Evolutionary conservation across 2,888 invertebrate genomes (phyloP).

Genomic region (Eumerus sabulonum): DNA sequence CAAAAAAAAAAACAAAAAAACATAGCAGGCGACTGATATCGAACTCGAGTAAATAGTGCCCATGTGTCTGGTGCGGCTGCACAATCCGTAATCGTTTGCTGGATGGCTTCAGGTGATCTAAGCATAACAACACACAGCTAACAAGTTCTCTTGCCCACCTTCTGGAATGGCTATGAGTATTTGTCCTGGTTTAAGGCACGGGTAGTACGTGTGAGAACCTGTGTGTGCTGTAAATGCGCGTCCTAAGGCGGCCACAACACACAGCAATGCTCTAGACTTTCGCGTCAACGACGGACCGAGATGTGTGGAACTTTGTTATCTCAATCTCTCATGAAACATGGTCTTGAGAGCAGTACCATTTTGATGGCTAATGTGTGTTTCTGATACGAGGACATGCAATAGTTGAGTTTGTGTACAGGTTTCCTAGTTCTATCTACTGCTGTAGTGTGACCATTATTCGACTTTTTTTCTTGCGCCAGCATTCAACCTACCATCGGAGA

Average conservation of each 20-base stretch:
- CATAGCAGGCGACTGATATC: too few species aligned
- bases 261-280: constrained; percentile 30
- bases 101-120: too few species aligned
- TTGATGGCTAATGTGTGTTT: constrained; percentile 69
- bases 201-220: constrained; percentile 59
- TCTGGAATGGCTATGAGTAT: constrained; percentile 9
- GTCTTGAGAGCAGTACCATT: constrained; percentile 39
- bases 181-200: constrained; percentile 64
- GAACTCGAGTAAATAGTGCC: too few species aligned
- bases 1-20: too few species aligned
- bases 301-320: constrained; percentile 67
- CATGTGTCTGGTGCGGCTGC: too few species aligned
- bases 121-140: too few species aligned
- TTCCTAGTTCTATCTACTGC: constrained; percentile 40
- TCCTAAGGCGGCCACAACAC: constrained; percentile 15
- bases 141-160: too few species aligned
- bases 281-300: constrained; percentile 27
- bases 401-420: constrained; percentile 61
- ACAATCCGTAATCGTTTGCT: too few species aligned
- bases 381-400: constrained; percentile 68
- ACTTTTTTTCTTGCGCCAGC: too few species aligned
- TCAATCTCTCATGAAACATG: constrained; percentile 67
- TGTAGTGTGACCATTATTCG: constrained; percentile 40
- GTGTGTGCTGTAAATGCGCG: constrained; percentile 52
- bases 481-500: constrained; percentile 39